These are phyloP conservation scores for Campaea margaritaria DNA, from an alignment of 2,888 invertebrate species.

Conservation along the genomic window DNA sequence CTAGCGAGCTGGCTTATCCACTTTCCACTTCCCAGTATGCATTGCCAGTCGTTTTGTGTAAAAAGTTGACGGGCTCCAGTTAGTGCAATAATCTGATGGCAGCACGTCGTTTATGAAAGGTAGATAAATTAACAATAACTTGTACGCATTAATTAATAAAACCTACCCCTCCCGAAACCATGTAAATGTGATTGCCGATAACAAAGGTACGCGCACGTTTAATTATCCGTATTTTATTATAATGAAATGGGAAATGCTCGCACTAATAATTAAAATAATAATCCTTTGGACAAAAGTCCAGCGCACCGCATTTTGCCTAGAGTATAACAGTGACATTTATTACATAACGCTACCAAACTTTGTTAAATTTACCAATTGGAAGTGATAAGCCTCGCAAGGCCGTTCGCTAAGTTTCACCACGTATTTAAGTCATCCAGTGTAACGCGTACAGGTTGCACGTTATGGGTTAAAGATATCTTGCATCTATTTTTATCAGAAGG, in stretches of 20 bases:
- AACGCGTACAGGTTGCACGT: too few relatives aligned
- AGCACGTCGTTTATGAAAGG: not conserved
- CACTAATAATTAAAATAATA: slow-evolving; percentile 15
- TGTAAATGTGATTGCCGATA: slow-evolving; percentile 7
- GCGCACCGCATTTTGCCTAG: not conserved
- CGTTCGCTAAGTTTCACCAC: not conserved
- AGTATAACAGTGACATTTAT: not conserved
- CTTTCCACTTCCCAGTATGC: too few relatives aligned
- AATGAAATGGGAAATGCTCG: slow-evolving; percentile 2
- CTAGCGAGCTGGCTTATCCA: too few relatives aligned
- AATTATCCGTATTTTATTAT: slow-evolving; percentile 18
- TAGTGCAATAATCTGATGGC: not conserved
- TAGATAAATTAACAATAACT: not conserved
- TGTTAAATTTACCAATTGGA: too few relatives aligned
- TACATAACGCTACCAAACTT: not conserved
- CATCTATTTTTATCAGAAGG: too few relatives aligned
- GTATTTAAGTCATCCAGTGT: too few relatives aligned
- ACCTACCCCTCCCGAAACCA: not conserved
- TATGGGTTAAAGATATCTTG: too few relatives aligned
- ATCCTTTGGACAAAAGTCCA: slow-evolving; percentile 4
- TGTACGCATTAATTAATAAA: slow-evolving; percentile 2
- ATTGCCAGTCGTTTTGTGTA: too few relatives aligned
- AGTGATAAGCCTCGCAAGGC: not conserved
- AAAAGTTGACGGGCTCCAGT: not conserved
- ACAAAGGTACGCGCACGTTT: slow-evolving; percentile 15